phyloP scores from a whole-genome alignment of 1,140 invertebrate genomes.

The Apocrypta bakeri region DNA sequence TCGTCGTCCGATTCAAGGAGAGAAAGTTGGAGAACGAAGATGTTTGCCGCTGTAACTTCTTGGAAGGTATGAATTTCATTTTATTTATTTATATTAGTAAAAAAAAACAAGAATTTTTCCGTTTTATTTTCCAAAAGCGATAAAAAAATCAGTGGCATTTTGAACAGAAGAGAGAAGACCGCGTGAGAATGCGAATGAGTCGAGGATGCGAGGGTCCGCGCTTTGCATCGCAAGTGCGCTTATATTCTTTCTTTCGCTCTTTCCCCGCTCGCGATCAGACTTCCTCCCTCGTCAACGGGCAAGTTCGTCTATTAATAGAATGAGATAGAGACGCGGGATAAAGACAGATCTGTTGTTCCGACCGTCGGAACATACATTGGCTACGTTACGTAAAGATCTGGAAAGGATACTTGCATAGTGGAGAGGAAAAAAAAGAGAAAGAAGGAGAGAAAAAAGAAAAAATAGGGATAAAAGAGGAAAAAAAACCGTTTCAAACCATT shows the following conservation, averaged over 20 bases:
- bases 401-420: background rate
- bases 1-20: background rate
- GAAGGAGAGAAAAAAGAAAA: no score
- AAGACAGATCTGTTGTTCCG: background rate
- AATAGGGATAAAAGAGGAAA: background rate
- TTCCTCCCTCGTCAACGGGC: slow-evolving; percentile 37
- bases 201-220: no score
- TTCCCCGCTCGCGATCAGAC: background rate
- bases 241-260: background rate
- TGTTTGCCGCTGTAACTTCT: background rate
- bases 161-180: background rate
- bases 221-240: background rate
- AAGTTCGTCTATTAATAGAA: slow-evolving; percentile 48
- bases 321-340: background rate
- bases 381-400: background rate
- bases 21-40: background rate
- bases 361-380: background rate
- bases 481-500: background rate
- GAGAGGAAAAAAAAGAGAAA: no score
- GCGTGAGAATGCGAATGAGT: background rate
- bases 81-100: no score
- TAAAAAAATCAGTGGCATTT: background rate
- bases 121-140: background rate
- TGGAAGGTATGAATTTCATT: background rate
- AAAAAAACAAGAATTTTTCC: no score